phyloP scores from a whole-genome alignment of 23 tunicate species.

The Ciona savignyi region DNA sequence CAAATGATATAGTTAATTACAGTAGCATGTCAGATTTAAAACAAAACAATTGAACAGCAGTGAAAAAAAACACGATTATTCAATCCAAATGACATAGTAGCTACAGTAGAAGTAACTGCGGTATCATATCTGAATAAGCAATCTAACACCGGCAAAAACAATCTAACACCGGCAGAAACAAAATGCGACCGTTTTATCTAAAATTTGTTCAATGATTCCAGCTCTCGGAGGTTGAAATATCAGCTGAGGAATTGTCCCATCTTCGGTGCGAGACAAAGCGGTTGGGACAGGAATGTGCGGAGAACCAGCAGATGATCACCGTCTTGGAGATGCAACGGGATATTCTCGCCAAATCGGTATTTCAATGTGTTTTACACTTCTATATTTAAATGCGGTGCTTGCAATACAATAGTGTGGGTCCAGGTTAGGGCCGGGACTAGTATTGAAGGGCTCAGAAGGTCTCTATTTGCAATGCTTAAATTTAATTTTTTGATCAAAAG shows the following conservation, averaged over 20 bases:
- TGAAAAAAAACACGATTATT: not conserved
- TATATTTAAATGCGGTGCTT: not conserved
- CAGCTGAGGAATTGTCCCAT: slow-evolving; percentile 29
- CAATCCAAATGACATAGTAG: too few species aligned
- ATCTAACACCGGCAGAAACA: not conserved
- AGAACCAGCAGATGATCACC: slow-evolving; percentile 73
- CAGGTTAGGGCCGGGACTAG: too few species aligned
- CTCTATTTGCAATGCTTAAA: too few species aligned
- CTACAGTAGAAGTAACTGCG: too few species aligned
- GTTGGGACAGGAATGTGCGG: slow-evolving; percentile 53
- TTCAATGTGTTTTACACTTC: not conserved
- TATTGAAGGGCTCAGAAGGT: not conserved
- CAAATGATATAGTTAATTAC: too few species aligned
- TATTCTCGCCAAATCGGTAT: slow-evolving; percentile 80
- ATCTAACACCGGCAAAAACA: too few species aligned
- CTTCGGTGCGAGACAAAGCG: slow-evolving; percentile 50
- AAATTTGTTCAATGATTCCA: not conserved
- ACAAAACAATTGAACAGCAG: not conserved
- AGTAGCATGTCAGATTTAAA: not conserved
- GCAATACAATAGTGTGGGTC: too few species aligned
- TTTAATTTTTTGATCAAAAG: too few species aligned
- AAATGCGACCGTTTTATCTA: not conserved
- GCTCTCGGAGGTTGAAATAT: slow-evolving; percentile 30
- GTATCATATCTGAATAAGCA: not conserved
- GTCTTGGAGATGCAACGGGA: slow-evolving; percentile 88